Percentiles rank a stretch among this genome's conserved stretches.
Evolutionary conservation across 2,888 invertebrate genomes (phyloP).

Genomic region (Rhagium mordax): DNA sequence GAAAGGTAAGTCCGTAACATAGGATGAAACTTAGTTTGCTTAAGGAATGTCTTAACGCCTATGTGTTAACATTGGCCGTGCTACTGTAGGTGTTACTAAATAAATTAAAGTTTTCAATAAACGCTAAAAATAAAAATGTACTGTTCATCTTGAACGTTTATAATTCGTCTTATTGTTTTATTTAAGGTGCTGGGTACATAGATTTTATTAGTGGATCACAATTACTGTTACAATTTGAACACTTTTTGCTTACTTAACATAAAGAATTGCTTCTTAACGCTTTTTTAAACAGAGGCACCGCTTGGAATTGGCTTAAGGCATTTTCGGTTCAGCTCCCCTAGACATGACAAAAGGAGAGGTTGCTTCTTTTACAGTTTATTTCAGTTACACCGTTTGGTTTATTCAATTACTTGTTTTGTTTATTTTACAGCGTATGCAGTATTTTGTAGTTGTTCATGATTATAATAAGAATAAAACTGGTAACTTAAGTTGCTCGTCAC

Average conservation of each 20-base stretch:
- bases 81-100: constrained; percentile 12
- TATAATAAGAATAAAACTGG: constrained; percentile 10
- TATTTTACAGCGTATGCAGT: constrained; percentile 60
- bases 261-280: constrained; percentile 40
- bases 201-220: constrained; percentile 27
- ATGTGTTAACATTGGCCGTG: not conserved
- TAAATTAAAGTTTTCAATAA: constrained; percentile 7
- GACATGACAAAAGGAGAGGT: constrained; percentile 53
- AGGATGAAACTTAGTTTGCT: constrained; percentile 14
- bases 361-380: constrained; percentile 56
- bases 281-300: constrained; percentile 39
- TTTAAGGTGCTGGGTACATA: constrained; percentile 59
- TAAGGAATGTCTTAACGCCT: not conserved
- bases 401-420: constrained; percentile 51
- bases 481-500: not conserved
- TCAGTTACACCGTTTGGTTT: constrained; percentile 40
- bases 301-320: constrained; percentile 55
- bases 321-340: constrained; percentile 54
- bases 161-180: constrained; percentile 33
- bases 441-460: constrained; percentile 37
- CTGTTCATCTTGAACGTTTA: constrained; percentile 30
- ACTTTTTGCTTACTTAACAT: constrained; percentile 29
- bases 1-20: constrained; percentile 37
- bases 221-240: constrained; percentile 20
- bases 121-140: constrained; percentile 15